These are phyloP conservation scores for Umimayanthus kanabou DNA, from an alignment of 92 coral and sea anemone species.

Conservation along the genomic window DNA sequence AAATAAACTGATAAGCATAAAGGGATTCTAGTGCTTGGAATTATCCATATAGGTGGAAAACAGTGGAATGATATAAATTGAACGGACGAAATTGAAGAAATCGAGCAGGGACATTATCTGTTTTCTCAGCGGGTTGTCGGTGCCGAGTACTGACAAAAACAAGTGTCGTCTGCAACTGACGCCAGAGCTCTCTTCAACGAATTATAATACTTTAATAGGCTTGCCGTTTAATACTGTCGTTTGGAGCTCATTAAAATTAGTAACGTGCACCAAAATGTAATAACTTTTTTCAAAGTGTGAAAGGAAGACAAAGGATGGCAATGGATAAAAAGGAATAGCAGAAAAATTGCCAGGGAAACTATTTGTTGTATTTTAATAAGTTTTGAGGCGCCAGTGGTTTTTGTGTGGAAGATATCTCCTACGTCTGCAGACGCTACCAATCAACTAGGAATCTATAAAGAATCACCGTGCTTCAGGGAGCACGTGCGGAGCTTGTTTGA, in stretches of 20 bases:
- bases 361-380: slow-evolving; percentile 1
- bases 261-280: background rate
- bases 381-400: slow-evolving; percentile 42
- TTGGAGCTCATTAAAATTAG: background rate
- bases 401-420: slow-evolving; percentile 32
- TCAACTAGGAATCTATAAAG: background rate
- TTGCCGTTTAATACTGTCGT: background rate
- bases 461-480: background rate
- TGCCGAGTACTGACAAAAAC: background rate
- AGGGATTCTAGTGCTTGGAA: too few species aligned
- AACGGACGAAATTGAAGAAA: too few species aligned
- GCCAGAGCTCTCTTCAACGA: background rate
- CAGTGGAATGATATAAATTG: too few species aligned
- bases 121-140: background rate
- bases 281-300: background rate
- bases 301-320: background rate
- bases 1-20: background rate
- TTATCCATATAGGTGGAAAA: too few species aligned
- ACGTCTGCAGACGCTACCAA: background rate
- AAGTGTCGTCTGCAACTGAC: background rate
- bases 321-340: background rate
- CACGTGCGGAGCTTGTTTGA: background rate
- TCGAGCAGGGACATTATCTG: background rate
- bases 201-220: background rate
- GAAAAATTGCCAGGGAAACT: background rate